Evolutionary conservation across 1,140 invertebrate genomes (phyloP).

Genomic region (Trialeurodes vaporariorum): DNA sequence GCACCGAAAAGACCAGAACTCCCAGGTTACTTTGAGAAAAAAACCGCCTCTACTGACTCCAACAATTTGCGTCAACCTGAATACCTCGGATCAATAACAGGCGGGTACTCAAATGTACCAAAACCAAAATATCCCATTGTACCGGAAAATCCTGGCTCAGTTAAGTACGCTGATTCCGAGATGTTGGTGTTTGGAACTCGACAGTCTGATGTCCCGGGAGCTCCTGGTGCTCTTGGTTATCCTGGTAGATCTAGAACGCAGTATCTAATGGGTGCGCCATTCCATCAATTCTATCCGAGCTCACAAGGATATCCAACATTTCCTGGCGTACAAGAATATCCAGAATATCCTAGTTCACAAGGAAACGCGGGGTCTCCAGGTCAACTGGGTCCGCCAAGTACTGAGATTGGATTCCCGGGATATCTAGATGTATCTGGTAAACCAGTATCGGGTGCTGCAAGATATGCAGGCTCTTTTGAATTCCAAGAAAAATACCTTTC

Average conservation of each 20-base stretch:
- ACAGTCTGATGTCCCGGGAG: conserved; percentile 19
- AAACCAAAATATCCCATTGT: no score
- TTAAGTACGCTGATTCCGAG: no score
- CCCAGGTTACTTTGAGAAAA: conserved; percentile 20
- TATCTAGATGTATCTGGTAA: conserved; percentile 13
- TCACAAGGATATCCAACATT: conserved; percentile 19
- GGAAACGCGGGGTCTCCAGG: conserved; percentile 26
- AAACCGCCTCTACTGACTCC: conserved; percentile 24
- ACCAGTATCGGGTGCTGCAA: no score
- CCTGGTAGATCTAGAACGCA: conserved; percentile 20
- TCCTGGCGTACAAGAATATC: conserved; percentile 22
- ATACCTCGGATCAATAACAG: conserved; percentile 20
- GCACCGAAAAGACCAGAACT: conserved; percentile 18
- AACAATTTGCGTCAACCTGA: conserved; percentile 19
- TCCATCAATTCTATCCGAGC: conserved; percentile 11
- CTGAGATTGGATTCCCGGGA: conserved; percentile 2
- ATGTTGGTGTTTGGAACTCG: no score
- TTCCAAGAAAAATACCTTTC: neutral
- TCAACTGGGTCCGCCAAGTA: conserved; percentile 23
- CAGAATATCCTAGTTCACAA: conserved; percentile 23
- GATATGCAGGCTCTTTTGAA: no score
- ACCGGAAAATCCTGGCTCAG: no score
- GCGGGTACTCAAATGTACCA: conserved; percentile 20
- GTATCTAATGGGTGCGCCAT: conserved; percentile 19
- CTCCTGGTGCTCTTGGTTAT: conserved; percentile 18